phyloP scores from a whole-genome alignment of 2,888 invertebrate species.

The Agapostemon virescens region DNA sequence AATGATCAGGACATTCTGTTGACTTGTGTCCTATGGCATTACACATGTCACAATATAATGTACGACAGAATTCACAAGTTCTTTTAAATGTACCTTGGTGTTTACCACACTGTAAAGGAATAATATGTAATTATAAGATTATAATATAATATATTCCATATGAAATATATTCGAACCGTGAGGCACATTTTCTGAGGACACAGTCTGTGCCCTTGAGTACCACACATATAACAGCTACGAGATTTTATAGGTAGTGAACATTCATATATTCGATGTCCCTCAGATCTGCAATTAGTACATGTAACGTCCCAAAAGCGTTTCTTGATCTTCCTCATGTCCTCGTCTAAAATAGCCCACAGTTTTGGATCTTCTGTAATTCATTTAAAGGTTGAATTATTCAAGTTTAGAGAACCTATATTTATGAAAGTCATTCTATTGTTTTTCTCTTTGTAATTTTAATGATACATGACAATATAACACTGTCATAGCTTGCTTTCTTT shows the following conservation, averaged over 20 bases:
- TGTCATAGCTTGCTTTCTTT: no score
- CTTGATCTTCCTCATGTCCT: slow-evolving; percentile 67
- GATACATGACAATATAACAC: neutral
- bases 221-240: slow-evolving; percentile 85
- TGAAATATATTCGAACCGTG: slow-evolving; percentile 81
- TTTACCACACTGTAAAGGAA: slow-evolving; percentile 84
- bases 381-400: slow-evolving; percentile 27
- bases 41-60: slow-evolving; percentile 83
- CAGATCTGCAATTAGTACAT: slow-evolving; percentile 85
- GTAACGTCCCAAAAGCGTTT: slow-evolving; percentile 64
- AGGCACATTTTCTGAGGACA: slow-evolving; percentile 88
- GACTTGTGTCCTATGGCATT: slow-evolving; percentile 84
- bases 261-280: slow-evolving; percentile 84
- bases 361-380: slow-evolving; percentile 71
- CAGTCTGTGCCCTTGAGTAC: slow-evolving; percentile 85
- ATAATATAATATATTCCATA: slow-evolving; percentile 16
- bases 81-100: slow-evolving; percentile 70
- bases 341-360: slow-evolving; percentile 74
- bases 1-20: slow-evolving; percentile 86
- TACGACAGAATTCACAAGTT: slow-evolving; percentile 83
- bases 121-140: slow-evolving; percentile 23
- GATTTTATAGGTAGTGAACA: slow-evolving; percentile 83
- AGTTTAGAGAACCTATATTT: slow-evolving; percentile 10
- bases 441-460: neutral
- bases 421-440: neutral